phyloP scores from a whole-genome alignment of 2,888 invertebrate genomes.

The Liposcelis brunnea region DNA sequence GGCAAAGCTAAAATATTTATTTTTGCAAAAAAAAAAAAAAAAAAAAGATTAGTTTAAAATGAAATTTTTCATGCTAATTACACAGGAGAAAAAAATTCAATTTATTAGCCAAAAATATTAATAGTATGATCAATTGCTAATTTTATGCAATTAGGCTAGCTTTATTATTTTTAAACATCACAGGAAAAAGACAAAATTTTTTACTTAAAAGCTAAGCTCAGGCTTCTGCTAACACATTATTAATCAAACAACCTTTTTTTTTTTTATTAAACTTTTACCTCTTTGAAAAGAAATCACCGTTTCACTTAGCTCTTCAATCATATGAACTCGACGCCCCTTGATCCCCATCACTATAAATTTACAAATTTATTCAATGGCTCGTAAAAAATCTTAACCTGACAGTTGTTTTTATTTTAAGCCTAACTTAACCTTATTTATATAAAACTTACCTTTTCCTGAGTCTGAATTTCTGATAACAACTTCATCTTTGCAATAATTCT shows the following conservation, averaged over 20 bases:
- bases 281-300: constrained; percentile 98
- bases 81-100: too few species aligned
- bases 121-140: too few species aligned
- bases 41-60: too few species aligned
- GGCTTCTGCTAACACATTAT: not conserved
- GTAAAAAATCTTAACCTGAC: too few species aligned
- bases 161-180: too few species aligned
- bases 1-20: too few species aligned
- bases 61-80: too few species aligned
- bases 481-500: constrained; percentile 89
- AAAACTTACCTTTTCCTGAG: constrained; percentile 73
- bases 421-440: not conserved
- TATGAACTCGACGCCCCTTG: constrained; percentile 94
- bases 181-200: not conserved
- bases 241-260: not conserved
- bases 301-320: constrained; percentile 97
- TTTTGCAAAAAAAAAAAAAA: too few species aligned
- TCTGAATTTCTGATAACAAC: constrained; percentile 88
- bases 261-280: too few species aligned
- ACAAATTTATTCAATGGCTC: constrained; percentile 24
- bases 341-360: constrained; percentile 92
- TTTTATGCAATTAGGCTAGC: too few species aligned
- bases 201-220: not conserved
- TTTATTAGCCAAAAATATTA: too few species aligned
- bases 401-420: not conserved